Base-by-base conservation (phyloP, 1,140 invertebrate species). In the Branchinecta lindahli region DNA sequence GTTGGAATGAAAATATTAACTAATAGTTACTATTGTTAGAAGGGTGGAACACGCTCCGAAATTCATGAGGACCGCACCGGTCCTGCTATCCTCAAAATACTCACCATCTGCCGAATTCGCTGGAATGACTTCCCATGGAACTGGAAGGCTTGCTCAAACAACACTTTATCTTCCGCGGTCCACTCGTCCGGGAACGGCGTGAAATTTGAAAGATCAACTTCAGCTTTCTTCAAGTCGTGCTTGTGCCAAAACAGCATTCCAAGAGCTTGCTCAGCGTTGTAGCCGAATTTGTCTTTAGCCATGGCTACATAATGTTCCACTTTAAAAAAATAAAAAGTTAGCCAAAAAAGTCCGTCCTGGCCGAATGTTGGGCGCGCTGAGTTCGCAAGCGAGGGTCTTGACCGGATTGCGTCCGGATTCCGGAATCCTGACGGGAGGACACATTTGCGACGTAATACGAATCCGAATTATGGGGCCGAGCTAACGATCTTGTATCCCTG, bases 231-330 rank as follows among this genome's bases (percentile, higher is more conserved):
- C 52, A 98, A 82, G 80, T 96, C 92, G 81, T 97, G 94, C 80
- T 96, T 95, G 76, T 98, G 94, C 94, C 94, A 98, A 79, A 95
- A 97, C 12, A 98, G 80, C 92, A 98, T 96, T 12, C 94, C 95
- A 45, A 98, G 81, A 44, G 95, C 94, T 81, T 98, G 94, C 83
- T 98, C 95, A 47, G 90, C 91, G 81, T 96, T 96, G 75, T 98
- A 98, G 66, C 92, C 93, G 85, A 94, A 96, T 79, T 96, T 97
- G 77, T 97, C 93, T 81, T 96, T 96, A n/a, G 94, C 91, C 73
- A 94, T 84, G 75, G 86, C 85, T 72, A 96, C 91, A 77, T 96
- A 97, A 77, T 96, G 90, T 81, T 97, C 94, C 83, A 97, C 93
- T 92, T 75, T 45, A 84, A 81, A 73, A 69, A 75, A 44, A 75